phyloP scores from a whole-genome alignment of 2,797 vertebrate species.

The Pogonophryne albipinna region DNA sequence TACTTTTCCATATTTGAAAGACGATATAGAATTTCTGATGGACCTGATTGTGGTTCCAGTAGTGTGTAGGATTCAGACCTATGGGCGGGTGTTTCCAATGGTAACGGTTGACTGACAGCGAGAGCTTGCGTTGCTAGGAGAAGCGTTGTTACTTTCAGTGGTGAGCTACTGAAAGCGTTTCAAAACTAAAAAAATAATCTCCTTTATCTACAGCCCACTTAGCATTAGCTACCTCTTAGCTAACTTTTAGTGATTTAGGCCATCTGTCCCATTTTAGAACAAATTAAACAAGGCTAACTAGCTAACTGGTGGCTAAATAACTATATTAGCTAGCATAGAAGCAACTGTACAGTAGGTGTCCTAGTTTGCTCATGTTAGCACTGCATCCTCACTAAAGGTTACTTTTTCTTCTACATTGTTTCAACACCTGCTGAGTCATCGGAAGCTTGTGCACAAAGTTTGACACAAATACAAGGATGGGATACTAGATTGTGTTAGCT shows the following conservation, averaged over 20 bases:
- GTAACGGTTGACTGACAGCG: slow-evolving; percentile 12
- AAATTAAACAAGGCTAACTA: not conserved
- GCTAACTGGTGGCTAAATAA: not conserved
- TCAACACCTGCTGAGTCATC: not conserved
- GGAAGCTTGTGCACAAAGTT: no score
- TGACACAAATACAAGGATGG: not conserved
- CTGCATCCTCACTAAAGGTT: not conserved
- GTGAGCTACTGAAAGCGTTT: not conserved
- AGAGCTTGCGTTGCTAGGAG: not conserved
- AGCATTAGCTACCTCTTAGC: not conserved
- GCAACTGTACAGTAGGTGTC: not conserved
- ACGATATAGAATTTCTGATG: not conserved
- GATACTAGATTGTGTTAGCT: not conserved
- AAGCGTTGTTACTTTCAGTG: not conserved
- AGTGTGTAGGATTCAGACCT: not conserved
- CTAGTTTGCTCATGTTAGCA: not conserved
- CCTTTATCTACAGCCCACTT: not conserved
- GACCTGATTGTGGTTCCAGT: not conserved
- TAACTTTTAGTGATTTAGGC: not conserved
- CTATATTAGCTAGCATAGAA: not conserved
- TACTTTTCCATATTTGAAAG: not conserved
- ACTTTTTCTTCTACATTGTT: not conserved
- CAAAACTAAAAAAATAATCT: not conserved
- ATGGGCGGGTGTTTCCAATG: not conserved
- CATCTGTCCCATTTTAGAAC: not conserved